Percentiles rank a stretch among this genome's conserved stretches.
These are phyloP conservation scores for Ormyrus nitidulus DNA, from an alignment of 2,888 invertebrate species.

Conservation along the genomic window DNA sequence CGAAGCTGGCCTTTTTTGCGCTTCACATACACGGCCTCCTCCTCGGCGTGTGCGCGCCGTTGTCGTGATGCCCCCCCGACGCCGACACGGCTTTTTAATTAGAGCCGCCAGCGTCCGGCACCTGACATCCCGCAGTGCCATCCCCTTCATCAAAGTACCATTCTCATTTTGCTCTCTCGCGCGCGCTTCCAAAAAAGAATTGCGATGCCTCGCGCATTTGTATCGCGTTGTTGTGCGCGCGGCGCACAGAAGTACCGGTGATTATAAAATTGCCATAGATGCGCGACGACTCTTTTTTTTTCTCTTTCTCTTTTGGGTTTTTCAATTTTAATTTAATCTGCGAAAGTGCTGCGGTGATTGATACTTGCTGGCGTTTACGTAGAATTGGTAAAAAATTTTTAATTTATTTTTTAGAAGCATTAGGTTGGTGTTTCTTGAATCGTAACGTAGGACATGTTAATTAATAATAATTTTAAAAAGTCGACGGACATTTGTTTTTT, in stretches of 20 bases:
- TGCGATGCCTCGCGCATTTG: constrained; percentile 51
- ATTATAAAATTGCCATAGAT: constrained; percentile 20
- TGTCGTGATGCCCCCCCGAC: constrained; percentile 63
- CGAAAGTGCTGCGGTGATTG: not conserved
- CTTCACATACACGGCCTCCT: not conserved
- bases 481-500: no score
- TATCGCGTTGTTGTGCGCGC: constrained; percentile 1
- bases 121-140: constrained; percentile 72
- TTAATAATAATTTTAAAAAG: no score
- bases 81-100: constrained; percentile 75
- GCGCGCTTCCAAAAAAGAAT: constrained; percentile 65
- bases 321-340: constrained; percentile 27
- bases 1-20: constrained; percentile 17
- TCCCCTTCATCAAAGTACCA: constrained; percentile 75
- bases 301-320: constrained; percentile 4
- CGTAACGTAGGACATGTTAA: no score
- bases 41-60: constrained; percentile 47
- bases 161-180: constrained; percentile 70
- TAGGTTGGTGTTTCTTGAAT: no score
- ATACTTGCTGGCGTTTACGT: no score
- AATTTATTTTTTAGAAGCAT: no score
- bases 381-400: no score
- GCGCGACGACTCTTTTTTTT: not conserved
- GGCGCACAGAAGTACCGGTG: not conserved
- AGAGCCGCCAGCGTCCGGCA: constrained; percentile 72